Percentiles rank a stretch among this genome's conserved stretches.
Evolutionary conservation across 2,113 vertebrate genomes (phyloP).

Genomic region (Antigone vipio): DNA sequence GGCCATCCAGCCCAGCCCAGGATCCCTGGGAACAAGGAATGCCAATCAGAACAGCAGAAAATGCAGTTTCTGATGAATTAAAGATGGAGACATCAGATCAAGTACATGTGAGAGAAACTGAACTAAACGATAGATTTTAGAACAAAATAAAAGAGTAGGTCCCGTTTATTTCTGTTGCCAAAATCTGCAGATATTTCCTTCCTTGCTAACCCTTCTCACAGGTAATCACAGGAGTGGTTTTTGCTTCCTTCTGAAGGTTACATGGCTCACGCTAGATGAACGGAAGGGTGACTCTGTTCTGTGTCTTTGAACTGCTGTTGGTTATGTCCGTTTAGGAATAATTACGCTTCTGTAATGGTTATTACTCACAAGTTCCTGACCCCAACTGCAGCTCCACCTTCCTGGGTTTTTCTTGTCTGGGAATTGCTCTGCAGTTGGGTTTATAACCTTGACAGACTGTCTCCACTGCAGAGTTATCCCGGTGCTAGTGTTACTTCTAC

Average conservation of each 20-base stretch:
- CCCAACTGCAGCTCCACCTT: neutral
- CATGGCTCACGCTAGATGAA: neutral
- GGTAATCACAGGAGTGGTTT: neutral
- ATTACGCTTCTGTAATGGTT: neutral
- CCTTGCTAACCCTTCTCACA: neutral
- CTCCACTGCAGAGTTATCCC: neutral
- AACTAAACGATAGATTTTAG: neutral
- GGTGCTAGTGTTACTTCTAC: neutral
- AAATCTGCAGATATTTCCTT: neutral
- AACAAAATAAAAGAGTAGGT: neutral
- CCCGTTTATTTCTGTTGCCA: neutral
- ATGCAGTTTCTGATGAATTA: neutral
- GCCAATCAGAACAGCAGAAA: neutral
- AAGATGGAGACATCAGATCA: neutral
- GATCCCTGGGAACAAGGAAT: neutral
- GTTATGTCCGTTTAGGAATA: neutral
- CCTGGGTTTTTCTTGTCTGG: neutral
- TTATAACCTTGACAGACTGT: neutral
- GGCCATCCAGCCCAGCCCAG: neutral
- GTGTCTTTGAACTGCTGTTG: neutral
- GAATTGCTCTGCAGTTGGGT: neutral
- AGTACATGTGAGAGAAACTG: accelerated
- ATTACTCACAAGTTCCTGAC: neutral
- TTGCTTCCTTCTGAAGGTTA: neutral
- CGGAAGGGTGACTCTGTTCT: neutral